Conservation (phyloP, 1,140 invertebrate species). For the Brevipalpus yothersi region DNA sequence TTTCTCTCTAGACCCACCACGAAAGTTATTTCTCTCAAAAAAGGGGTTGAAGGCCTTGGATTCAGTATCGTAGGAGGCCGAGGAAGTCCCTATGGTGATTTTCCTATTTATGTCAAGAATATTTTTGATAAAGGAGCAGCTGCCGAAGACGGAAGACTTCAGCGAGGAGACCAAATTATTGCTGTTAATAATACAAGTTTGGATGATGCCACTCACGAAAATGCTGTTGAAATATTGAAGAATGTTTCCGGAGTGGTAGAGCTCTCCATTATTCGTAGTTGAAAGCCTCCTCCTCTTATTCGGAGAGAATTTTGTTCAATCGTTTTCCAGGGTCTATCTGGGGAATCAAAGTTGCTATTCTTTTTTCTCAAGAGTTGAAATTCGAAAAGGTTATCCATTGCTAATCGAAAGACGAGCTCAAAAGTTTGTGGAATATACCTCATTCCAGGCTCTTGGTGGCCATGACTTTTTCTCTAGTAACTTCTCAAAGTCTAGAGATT, state of each 20-base stretch:
- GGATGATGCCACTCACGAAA: slow-evolving; percentile 31
- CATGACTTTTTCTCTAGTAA: no score
- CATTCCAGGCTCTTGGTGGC: no score
- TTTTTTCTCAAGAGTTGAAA: no score
- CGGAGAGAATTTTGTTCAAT: no score
- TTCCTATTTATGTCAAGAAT: slow-evolving; percentile 69
- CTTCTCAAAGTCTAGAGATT: no score
- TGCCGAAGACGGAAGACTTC: slow-evolving; percentile 63
- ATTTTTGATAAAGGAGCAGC: slow-evolving; percentile 77
- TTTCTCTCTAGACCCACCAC: slow-evolving; percentile 7
- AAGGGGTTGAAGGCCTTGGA: slow-evolving; percentile 51
- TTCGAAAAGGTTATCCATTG: no score
- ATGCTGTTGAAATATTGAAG: slow-evolving; percentile 33
- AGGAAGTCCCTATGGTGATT: slow-evolving; percentile 53
- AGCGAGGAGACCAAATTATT: slow-evolving; percentile 75
- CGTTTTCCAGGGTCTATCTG: no score
- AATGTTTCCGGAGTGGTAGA: slow-evolving; percentile 27
- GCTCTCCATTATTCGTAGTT: slow-evolving; percentile 22
- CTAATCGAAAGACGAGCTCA: no score
- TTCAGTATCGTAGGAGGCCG: slow-evolving; percentile 66
- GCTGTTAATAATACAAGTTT: slow-evolving; percentile 38
- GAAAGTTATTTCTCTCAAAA: slow-evolving; percentile 32
- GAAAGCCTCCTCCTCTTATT: neutral
- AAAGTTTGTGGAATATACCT: no score
- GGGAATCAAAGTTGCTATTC: no score